phyloP scores from a whole-genome alignment of 2,797 vertebrate genomes.

The Channallabes apus region DNA sequence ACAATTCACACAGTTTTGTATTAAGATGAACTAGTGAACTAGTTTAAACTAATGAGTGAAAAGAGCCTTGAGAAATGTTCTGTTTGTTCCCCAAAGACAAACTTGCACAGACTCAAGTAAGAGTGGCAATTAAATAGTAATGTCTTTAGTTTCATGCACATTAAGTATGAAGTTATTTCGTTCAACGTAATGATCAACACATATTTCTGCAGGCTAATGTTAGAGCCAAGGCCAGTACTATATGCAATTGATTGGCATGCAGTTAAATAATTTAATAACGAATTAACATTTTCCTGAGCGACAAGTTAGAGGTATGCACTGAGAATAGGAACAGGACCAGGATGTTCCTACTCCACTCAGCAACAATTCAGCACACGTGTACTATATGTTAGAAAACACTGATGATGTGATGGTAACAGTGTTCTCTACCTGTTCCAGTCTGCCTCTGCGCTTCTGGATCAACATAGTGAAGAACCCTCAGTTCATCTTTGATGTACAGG shows the following conservation, averaged over 20 bases:
- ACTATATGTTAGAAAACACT: background rate
- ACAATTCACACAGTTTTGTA: background rate
- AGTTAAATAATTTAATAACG: background rate
- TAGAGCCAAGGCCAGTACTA: background rate
- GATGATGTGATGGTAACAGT: background rate
- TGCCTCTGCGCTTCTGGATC: constrained; percentile 97
- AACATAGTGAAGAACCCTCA: constrained; percentile 98
- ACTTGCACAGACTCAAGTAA: too few species aligned
- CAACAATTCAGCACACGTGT: background rate
- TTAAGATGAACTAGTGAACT: background rate
- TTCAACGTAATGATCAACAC: background rate
- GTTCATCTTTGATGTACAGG: constrained; percentile 96
- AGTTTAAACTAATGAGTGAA: background rate
- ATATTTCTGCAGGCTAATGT: background rate
- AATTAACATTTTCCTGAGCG: background rate
- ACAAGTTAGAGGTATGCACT: background rate
- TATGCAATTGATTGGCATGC: background rate
- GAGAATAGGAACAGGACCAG: background rate
- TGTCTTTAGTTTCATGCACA: too few species aligned
- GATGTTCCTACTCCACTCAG: background rate
- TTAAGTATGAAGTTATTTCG: background rate
- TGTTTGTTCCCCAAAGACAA: background rate
- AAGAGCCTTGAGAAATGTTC: background rate
- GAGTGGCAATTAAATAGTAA: too few species aligned
- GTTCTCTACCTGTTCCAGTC: constrained; percentile 67